Base-by-base conservation (phyloP, 2,113 vertebrate genomes). In the Azemiops feae region DNA sequence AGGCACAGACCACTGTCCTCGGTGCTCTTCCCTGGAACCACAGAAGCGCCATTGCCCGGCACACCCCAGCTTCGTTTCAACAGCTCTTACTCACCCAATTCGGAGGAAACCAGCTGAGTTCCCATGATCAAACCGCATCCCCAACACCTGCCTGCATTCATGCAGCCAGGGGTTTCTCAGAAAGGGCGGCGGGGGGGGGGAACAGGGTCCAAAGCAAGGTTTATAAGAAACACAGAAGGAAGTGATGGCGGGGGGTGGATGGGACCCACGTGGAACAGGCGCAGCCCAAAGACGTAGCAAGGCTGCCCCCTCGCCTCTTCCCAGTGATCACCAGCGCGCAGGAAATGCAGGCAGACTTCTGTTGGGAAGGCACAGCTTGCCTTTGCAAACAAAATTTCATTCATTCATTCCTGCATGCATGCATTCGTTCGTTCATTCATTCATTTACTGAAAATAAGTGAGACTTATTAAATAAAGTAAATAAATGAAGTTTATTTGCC, bases 201-300 rank as follows among this genome's bases (percentile, higher is more conserved):
- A 27, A 47, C 11, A 5, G 52, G 43, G 9, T 18, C 60, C 1
- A 10, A 34, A 52, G 54, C 12, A 53, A 20, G 54, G 45, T 64
- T 93, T 92, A 92, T 86, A 39, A 89, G 93, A 93, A 93, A 89
- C 69, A n/a, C 39, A 64, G 25, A 54, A 74, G 87, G 64, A 54
- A 91, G 86, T 5, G 27, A n/a, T 25, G 52, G 16, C 7, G 0
- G 87, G 87, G 39, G 27, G 5, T 2, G 16, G 10, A 1, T 1
- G 30, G 43, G 89, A 25, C 14, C 11, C 7, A 43, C 11, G 6
- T 89, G 39, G 10, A 14, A 11, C n/a, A 74, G 3, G 20, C 22
- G 0, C 3, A 45, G 10, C 23, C 34, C 25, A 4, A 30, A 27
- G 3, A 34, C 0, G 3, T 16, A 14, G 34, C 16, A 16, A 39